phyloP scores from a whole-genome alignment of 2,888 invertebrate species.

The Synanthedon myopaeformis region DNA sequence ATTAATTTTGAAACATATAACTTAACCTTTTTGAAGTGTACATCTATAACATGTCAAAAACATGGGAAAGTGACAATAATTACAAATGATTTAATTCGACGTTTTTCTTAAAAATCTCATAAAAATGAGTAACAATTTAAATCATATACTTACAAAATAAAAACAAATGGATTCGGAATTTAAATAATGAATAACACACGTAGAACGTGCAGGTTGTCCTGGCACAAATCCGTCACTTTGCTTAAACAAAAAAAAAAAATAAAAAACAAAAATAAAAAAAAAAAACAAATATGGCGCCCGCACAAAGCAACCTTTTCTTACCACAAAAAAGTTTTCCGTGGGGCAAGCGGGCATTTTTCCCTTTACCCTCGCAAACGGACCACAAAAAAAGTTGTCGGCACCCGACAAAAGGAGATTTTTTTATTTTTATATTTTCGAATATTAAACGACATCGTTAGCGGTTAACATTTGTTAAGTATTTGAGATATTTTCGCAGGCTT shows the following conservation, averaged over 20 bases:
- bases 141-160: too few species aligned
- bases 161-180: too few species aligned
- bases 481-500: constrained; percentile 49
- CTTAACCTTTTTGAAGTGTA: too few species aligned
- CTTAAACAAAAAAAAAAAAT: constrained; percentile 14
- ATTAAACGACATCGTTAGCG: constrained; percentile 66
- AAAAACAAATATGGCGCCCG: constrained; percentile 22
- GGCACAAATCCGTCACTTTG: not conserved
- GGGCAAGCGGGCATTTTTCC: constrained; percentile 56
- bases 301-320: constrained; percentile 65
- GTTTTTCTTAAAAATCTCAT: too few species aligned
- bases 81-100: too few species aligned
- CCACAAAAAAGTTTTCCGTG: constrained; percentile 62
- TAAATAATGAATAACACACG: too few species aligned
- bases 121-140: too few species aligned
- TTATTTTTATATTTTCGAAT: constrained; percentile 59
- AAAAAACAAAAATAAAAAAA: too few species aligned
- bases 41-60: too few species aligned
- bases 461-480: constrained; percentile 65
- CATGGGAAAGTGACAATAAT: too few species aligned
- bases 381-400: constrained; percentile 58
- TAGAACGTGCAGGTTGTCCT: not conserved
- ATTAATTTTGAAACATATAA: too few species aligned
- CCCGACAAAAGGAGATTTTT: constrained; percentile 53
- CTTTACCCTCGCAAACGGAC: constrained; percentile 57